phyloP scores from a whole-genome alignment of 2,888 invertebrate species.

The Andrena marginata region DNA sequence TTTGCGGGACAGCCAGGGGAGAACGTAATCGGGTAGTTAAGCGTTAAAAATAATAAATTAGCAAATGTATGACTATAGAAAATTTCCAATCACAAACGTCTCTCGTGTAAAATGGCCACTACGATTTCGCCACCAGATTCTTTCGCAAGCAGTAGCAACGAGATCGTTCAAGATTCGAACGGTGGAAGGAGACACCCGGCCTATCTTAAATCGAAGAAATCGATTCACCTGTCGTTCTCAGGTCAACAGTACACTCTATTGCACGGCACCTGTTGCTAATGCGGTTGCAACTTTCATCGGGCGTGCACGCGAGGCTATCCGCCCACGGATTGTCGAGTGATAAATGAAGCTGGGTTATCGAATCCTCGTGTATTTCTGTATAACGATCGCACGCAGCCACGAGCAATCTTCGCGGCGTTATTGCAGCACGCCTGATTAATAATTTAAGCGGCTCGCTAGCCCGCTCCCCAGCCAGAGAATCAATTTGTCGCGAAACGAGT shows the following conservation, averaged over 20 bases:
- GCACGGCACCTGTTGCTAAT: conserved; percentile 66
- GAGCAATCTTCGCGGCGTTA: not conserved
- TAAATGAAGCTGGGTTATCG: conserved; percentile 42
- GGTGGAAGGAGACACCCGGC: too few species aligned
- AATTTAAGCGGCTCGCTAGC: not conserved
- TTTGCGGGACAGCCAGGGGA: too few species aligned
- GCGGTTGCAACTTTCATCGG: conserved; percentile 52
- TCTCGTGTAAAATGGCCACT: too few species aligned
- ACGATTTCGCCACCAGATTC: not conserved
- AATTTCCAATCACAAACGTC: too few species aligned
- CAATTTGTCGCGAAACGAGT: conserved; percentile 3
- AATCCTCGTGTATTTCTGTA: conserved; percentile 21
- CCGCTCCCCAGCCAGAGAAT: not conserved
- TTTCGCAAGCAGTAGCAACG: not conserved
- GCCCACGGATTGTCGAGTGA: conserved; percentile 41
- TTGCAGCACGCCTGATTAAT: not conserved
- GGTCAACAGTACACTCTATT: conserved; percentile 4
- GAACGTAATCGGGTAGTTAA: too few species aligned
- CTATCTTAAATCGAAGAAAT: conserved; percentile 24
- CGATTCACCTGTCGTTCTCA: conserved; percentile 35
- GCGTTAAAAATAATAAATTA: too few species aligned
- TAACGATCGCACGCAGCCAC: conserved; percentile 14
- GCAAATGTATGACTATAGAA: too few species aligned
- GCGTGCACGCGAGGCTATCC: conserved; percentile 24
- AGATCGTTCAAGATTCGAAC: too few species aligned